A percentile compares a stretch with the other conserved stretches of the same genome.
phyloP scores from a whole-genome alignment of 2,113 vertebrate species.

The Saccopteryx bilineata region DNA sequence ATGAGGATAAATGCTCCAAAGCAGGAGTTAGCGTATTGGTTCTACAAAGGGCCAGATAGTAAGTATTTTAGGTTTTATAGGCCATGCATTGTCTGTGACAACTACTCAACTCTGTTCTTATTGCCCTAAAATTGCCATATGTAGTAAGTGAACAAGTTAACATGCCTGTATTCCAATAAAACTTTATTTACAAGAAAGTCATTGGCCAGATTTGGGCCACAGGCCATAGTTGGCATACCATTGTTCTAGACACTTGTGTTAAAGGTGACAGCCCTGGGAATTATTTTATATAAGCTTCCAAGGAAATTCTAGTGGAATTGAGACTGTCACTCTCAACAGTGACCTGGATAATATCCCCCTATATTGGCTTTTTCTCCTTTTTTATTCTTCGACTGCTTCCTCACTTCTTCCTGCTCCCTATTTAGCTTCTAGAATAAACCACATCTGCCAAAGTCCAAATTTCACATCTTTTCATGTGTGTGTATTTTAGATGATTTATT shows the following conservation, averaged over 20 bases:
- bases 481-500: constrained; percentile 56
- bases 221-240: background rate
- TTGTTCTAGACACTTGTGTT: background rate
- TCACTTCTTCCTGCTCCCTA: background rate
- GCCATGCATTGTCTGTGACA: background rate
- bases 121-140: background rate
- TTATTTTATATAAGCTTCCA: background rate
- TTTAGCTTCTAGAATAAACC: background rate
- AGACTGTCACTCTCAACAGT: background rate
- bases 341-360: background rate
- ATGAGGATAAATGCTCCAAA: background rate
- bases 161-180: background rate
- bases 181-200: background rate
- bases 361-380: background rate
- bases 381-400: background rate
- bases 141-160: background rate
- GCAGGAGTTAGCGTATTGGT: background rate
- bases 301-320: background rate
- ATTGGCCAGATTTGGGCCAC: background rate
- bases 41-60: background rate
- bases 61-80: background rate
- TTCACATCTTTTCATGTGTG: background rate
- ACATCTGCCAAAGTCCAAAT: background rate
- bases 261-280: background rate
- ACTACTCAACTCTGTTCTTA: background rate